Conservation (phyloP, 1,140 invertebrate genomes). For the Atta colombica region DNA sequence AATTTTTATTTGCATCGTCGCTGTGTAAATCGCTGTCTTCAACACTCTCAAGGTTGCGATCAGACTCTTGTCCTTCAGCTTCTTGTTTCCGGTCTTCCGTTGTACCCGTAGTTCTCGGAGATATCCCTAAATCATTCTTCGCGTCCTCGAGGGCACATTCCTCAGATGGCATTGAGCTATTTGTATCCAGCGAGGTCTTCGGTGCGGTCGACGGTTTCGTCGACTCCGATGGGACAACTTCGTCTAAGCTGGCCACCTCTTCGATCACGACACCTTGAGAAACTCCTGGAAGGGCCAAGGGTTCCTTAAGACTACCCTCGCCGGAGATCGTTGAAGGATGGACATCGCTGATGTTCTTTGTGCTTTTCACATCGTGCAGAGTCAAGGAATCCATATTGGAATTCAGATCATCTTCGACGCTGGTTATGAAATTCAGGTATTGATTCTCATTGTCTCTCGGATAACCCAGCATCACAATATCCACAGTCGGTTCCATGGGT, state of each 20-base stretch:
- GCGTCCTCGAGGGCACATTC: conserved; percentile 15
- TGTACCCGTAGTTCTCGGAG: neutral
- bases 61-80: neutral
- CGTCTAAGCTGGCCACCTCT: conserved; percentile 79
- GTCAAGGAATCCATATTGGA: conserved; percentile 25
- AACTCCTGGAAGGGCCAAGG: conserved; percentile 66
- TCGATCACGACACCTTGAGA: conserved; percentile 80
- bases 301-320: conserved; percentile 64
- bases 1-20: conserved; percentile 2
- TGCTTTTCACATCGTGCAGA: neutral
- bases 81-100: neutral
- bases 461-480: conserved; percentile 70
- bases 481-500: conserved; percentile 26
- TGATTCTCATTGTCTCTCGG: conserved; percentile 71
- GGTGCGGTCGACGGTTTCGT: conserved; percentile 26
- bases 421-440: conserved; percentile 81
- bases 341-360: neutral
- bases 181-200: conserved; percentile 61
- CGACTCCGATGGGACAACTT: conserved; percentile 13
- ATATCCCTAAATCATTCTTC: conserved; percentile 11
- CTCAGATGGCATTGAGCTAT: conserved; percentile 38
- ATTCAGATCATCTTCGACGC: conserved; percentile 77
- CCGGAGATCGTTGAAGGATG: neutral
- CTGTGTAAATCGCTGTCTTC: neutral
- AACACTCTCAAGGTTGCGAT: neutral